phyloP scores from a whole-genome alignment of 92 coral and sea anemone genomes.

The Chrysogorgia sp. region DNA sequence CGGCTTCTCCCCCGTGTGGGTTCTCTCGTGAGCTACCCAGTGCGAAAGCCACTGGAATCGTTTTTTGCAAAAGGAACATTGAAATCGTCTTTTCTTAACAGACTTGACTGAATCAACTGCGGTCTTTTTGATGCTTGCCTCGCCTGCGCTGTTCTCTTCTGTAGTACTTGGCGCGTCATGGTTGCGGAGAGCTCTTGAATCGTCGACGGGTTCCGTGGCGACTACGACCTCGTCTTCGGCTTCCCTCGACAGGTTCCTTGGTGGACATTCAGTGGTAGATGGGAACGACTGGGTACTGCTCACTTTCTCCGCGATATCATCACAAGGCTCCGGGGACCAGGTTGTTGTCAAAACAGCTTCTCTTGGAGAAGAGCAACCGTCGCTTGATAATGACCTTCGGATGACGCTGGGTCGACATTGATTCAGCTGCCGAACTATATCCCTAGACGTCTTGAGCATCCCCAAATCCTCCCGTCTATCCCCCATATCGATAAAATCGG shows the following conservation, averaged over 20 bases:
- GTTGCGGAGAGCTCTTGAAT: no score
- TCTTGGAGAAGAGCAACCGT: conserved; percentile 7
- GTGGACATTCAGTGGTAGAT: background rate
- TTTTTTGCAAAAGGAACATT: conserved; percentile 82
- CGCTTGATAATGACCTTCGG: background rate
- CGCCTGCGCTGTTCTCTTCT: background rate
- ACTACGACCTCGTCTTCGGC: no score
- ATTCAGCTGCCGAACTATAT: conserved; percentile 6
- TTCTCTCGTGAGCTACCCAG: conserved; percentile 85
- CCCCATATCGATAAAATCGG: background rate
- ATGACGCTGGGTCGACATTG: conserved; percentile 27
- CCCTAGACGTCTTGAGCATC: background rate
- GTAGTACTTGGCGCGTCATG: background rate
- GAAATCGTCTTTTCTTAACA: conserved; percentile 66
- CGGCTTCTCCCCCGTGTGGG: conserved; percentile 92
- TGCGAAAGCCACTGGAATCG: conserved; percentile 97
- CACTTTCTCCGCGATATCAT: background rate
- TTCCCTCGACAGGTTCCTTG: background rate
- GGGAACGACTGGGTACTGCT: background rate
- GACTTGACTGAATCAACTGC: background rate
- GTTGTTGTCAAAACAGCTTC: conserved; percentile 33
- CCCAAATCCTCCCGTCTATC: background rate
- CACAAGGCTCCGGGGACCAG: background rate
- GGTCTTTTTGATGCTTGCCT: background rate
- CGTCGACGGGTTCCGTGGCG: no score